Evolutionary conservation across 1,140 invertebrate genomes (phyloP).

Genomic region (Scaptomyza pallida): DNA sequence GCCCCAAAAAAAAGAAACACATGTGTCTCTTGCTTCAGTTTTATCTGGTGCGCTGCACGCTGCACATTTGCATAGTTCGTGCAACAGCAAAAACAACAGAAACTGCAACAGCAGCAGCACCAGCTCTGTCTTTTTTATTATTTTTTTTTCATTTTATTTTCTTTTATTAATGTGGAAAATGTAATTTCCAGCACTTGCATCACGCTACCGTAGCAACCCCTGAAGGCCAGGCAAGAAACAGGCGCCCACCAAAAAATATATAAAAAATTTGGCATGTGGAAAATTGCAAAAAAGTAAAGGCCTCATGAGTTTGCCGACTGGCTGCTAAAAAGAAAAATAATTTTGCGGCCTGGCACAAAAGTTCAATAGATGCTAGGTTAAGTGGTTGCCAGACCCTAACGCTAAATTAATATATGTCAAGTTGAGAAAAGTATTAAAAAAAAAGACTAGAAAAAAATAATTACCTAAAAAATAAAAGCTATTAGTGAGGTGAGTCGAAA

Average conservation of each 20-base stretch:
- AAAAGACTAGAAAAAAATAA: too few relatives aligned
- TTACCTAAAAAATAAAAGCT: neutral
- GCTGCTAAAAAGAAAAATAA: conserved; percentile 19
- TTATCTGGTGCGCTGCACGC: conserved; percentile 74
- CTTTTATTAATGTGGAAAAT: conserved; percentile 76
- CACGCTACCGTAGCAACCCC: conserved; percentile 22
- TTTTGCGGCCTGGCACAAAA: conserved; percentile 31
- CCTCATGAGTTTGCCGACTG: conserved; percentile 14
- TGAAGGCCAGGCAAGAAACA: conserved; percentile 6
- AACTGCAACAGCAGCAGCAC: conserved; percentile 21
- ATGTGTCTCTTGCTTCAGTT: conserved; percentile 62
- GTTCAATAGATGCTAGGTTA: conserved; percentile 20
- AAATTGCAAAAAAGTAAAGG: conserved; percentile 60
- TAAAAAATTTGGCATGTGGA: conserved; percentile 59
- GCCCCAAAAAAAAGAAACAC: conserved; percentile 40
- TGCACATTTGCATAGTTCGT: conserved; percentile 76
- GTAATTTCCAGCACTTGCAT: conserved; percentile 72
- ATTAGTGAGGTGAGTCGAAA: too few relatives aligned
- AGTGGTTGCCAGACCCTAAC: neutral
- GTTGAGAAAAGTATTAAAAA: neutral
- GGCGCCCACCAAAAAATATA: conserved; percentile 32
- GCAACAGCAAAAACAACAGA: too few relatives aligned
- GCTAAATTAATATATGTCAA: conserved; percentile 13
- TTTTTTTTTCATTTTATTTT: conserved; percentile 59
- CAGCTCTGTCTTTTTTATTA: conserved; percentile 54